A percentile compares a stretch with the other conserved stretches of the same genome.
phyloP scores from a whole-genome alignment of 30 jellyfish, hydroid and myxozoan genomes.

The Hydra vulgaris region DNA sequence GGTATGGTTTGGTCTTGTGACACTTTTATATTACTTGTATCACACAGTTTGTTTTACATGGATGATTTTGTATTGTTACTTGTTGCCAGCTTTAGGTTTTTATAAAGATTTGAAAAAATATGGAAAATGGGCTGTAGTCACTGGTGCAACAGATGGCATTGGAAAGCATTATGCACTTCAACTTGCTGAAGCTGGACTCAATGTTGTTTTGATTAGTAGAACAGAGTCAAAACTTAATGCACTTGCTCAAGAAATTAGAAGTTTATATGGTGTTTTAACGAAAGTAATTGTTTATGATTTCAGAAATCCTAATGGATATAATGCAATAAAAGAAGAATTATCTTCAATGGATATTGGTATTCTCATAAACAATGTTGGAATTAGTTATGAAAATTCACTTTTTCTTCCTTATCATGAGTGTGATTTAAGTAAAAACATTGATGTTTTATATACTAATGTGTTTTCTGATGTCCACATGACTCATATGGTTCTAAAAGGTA shows the following conservation, averaged over 20 bases:
- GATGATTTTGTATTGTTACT: constrained; percentile 9
- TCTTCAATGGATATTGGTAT: constrained; percentile 21
- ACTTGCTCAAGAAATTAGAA: constrained; percentile 6
- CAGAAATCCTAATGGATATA: constrained; percentile 15
- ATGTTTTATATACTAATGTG: neutral
- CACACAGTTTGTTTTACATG: neutral
- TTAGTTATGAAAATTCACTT: neutral
- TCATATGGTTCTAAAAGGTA: constrained; percentile 2
- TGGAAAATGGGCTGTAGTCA: constrained; percentile 45
- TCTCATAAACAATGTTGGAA: constrained; percentile 35
- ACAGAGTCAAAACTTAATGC: constrained; percentile 18
- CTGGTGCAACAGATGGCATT: constrained; percentile 48
- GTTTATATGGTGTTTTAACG: constrained; percentile 4
- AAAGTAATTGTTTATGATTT: constrained; percentile 24
- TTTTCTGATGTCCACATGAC: constrained; percentile 18
- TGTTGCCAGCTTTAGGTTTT: constrained; percentile 18
- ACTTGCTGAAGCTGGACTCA: constrained; percentile 31
- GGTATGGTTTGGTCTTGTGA: neutral
- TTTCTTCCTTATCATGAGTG: constrained; percentile 12
- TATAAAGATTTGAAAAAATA: constrained; percentile 1
- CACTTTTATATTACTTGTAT: neutral
- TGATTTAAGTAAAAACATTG: neutral
- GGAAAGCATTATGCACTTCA: constrained; percentile 36
- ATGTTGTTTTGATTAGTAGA: constrained; percentile 29
- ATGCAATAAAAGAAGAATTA: neutral